These are phyloP conservation scores for Myotis daubentonii DNA, from an alignment of 2,797 vertebrate species.

Conservation along the genomic window DNA sequence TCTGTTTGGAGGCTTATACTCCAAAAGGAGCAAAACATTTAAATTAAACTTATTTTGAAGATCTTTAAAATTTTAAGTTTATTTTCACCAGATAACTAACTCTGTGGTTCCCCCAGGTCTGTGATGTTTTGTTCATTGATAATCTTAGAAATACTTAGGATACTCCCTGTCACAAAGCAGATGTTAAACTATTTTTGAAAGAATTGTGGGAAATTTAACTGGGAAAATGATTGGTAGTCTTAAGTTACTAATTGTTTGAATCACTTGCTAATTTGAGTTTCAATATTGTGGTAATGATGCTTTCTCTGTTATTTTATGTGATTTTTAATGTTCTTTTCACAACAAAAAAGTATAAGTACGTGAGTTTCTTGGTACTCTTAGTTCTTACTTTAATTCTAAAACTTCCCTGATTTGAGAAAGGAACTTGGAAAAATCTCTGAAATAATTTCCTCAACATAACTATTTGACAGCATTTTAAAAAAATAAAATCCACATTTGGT, in stretches of 20 bases:
- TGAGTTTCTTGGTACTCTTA: conserved; percentile 19
- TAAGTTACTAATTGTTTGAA: neutral
- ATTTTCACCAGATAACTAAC: neutral
- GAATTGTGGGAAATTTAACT: conserved; percentile 4
- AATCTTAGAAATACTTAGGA: neutral
- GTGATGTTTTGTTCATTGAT: conserved; percentile 26
- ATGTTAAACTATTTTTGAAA: neutral
- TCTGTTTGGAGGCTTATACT: neutral
- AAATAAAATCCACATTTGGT: neutral
- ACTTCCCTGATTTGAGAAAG: neutral
- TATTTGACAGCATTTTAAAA: neutral
- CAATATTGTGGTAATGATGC: neutral
- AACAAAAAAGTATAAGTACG: neutral
- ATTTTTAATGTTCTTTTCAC: conserved; percentile 36
- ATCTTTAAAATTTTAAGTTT: neutral
- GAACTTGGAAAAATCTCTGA: conserved; percentile 18
- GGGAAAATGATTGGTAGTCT: neutral
- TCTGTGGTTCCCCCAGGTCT: neutral
- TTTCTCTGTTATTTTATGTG: neutral
- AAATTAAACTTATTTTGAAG: neutral
- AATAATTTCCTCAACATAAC: conserved; percentile 15
- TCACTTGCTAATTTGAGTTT: conserved; percentile 19
- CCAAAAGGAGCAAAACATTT: conserved; percentile 13
- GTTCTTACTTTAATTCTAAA: conserved; percentile 39
- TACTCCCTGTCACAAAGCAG: neutral